A percentile compares a stretch with the other conserved stretches of the same genome.
phyloP scores from a whole-genome alignment of 53 echinoderm and acorn worm species.

The Astropecten irregularis region DNA sequence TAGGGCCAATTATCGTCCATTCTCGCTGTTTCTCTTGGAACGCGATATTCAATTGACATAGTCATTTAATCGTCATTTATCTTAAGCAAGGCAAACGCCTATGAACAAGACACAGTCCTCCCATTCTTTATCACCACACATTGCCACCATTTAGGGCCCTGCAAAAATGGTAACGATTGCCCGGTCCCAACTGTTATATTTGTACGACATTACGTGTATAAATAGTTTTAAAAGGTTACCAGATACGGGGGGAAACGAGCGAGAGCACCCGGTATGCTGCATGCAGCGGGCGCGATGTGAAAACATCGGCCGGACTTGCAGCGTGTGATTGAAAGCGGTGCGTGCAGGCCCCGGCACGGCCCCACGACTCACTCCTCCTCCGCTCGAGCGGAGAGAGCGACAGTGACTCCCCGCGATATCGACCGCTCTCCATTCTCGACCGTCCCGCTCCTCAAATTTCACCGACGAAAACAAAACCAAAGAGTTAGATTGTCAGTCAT shows the following conservation, averaged over 20 bases:
- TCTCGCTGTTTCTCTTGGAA: too few relatives aligned
- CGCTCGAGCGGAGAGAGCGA: conserved; percentile 2
- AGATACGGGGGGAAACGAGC: neutral
- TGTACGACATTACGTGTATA: conserved; percentile 24
- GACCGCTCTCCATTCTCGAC: neutral
- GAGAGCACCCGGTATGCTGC: too few relatives aligned
- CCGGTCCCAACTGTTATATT: too few relatives aligned
- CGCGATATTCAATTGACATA: too few relatives aligned
- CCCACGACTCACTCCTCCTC: neutral
- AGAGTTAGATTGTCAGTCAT: conserved; percentile 38
- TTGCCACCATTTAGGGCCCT: too few relatives aligned
- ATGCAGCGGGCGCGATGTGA: neutral
- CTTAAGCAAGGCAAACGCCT: too few relatives aligned
- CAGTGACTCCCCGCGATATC: neutral
- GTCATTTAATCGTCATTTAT: too few relatives aligned
- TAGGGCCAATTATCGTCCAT: too few relatives aligned
- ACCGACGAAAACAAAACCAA: neutral
- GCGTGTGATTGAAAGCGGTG: conserved; percentile 30
- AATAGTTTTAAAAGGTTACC: conserved; percentile 19
- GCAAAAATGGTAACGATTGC: too few relatives aligned
- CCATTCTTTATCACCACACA: too few relatives aligned
- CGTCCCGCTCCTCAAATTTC: conserved; percentile 34
- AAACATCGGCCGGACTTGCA: neutral
- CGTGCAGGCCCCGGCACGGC: neutral
- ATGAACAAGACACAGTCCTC: too few relatives aligned